Evolutionary conservation across 2,113 vertebrate species (phyloP).

Genomic region (Chloropsis cyanopogon): DNA sequence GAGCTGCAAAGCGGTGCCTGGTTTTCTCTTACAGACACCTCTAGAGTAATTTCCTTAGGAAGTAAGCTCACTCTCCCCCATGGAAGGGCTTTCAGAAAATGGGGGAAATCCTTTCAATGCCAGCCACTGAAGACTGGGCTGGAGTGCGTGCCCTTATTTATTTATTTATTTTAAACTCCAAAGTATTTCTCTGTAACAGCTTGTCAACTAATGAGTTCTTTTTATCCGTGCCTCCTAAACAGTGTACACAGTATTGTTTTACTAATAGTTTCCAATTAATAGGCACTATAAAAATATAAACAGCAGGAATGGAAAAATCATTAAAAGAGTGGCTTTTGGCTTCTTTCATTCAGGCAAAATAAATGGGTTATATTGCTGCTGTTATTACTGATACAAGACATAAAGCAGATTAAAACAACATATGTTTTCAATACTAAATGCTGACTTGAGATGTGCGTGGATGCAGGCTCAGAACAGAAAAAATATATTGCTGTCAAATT

Average conservation of each 20-base stretch:
- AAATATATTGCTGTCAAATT: background rate
- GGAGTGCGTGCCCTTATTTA: background rate
- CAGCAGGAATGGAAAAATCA: conserved; percentile 21
- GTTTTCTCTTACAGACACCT: conserved; percentile 73
- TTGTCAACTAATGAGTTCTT: conserved; percentile 10
- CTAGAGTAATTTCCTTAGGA: conserved; percentile 73
- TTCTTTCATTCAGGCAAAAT: conserved; percentile 15
- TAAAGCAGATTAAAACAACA: conserved; percentile 59
- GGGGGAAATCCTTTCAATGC: conserved; percentile 30
- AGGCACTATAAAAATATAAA: background rate
- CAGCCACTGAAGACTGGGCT: background rate
- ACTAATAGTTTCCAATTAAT: conserved; percentile 41
- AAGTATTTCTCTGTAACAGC: conserved; percentile 9
- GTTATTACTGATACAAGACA: conserved; percentile 47
- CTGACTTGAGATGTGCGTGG: background rate
- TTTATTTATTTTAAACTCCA: conserved; percentile 24
- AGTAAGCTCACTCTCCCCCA: conserved; percentile 71
- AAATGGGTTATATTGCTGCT: conserved; percentile 35
- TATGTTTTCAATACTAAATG: conserved; percentile 32
- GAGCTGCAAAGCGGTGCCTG: conserved; percentile 56
- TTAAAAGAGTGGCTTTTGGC: background rate
- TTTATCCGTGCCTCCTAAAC: background rate
- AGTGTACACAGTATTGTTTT: background rate
- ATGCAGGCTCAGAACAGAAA: background rate
- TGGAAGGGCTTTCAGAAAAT: conserved; percentile 60